Evolutionary conservation across 2,797 vertebrate species (phyloP).

Genomic region (Octomys mimax): DNA sequence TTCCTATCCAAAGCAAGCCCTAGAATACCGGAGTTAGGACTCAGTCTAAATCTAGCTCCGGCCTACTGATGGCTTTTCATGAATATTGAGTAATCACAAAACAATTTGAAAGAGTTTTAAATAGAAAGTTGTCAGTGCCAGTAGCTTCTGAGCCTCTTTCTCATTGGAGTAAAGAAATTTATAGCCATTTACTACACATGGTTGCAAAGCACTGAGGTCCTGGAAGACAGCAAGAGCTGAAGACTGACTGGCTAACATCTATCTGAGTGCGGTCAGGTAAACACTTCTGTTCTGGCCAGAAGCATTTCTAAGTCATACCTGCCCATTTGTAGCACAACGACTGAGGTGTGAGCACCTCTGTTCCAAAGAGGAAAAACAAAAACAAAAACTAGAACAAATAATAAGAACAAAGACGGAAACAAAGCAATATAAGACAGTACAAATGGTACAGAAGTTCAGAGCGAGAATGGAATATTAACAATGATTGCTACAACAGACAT

Average conservation of each 20-base stretch:
- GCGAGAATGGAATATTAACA: too few relatives aligned
- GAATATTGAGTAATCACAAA: background rate
- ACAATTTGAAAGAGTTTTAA: conserved; percentile 26
- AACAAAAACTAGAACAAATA: too few relatives aligned
- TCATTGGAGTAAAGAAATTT: background rate
- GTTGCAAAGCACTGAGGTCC: background rate
- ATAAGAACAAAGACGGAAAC: too few relatives aligned
- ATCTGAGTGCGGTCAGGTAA: background rate
- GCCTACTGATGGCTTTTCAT: background rate
- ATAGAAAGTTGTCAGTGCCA: background rate
- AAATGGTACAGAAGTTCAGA: too few relatives aligned
- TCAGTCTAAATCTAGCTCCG: background rate
- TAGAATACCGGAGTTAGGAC: background rate
- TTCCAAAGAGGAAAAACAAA: too few relatives aligned
- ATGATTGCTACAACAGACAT: background rate
- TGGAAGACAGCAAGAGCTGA: background rate
- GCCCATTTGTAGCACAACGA: background rate
- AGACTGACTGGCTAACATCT: background rate
- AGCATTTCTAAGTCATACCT: background rate
- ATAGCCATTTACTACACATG: background rate
- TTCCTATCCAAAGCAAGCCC: conserved; percentile 60
- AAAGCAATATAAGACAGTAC: too few relatives aligned
- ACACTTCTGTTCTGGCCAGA: background rate
- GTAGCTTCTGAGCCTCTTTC: background rate
- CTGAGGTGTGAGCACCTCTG: too few relatives aligned